Base-by-base conservation (phyloP, 2,797 vertebrate species). In the Gallinago nigripennis region DNA sequence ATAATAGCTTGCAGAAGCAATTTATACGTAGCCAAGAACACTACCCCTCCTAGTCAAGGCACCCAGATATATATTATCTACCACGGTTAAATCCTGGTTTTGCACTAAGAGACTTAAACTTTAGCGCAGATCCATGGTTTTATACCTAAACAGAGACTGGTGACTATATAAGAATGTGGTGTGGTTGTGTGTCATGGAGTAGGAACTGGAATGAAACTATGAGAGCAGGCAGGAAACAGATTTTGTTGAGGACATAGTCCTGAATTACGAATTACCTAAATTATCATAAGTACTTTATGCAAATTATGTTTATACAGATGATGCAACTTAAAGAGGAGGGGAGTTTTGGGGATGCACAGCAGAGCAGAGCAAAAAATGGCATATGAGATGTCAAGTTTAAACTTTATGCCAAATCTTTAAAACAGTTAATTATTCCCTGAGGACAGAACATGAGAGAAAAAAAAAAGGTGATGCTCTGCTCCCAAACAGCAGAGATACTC, bases 351-450 rank as follows among this genome's bases (percentile, higher is more conserved):
- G 4, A 33, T 45, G 37, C 27, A 4, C 35, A 35, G 43, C 31
- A 51, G 7, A 68, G 73, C 83, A 27, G 12, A 70, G 58, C 15
- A 78, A 82, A 43, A 86, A 82, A 51, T 7, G 3, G 19, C 21
- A 63, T 50, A 1, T 0, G 2, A 58, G 41, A 90, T 76, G 41
- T 54, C 41, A 57, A 28, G 27, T 85, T 68, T 72, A 65, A 90
- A 82, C 28, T 92, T 77, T 15, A 45, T 72, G 50, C 65, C 84
- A 63, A 88, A 80, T 90, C 69, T 94, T 94, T 81, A 78, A 37
- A 94, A 69, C 50, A 78, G 82, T 45, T 53, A 90, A 82, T 94
- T 95, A 95, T 92, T 90, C 88, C 70, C 54, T 45, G 58, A 91
- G 37, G 65, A 86, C 69, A 86, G 58, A 93, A 78, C 21, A 60